These are phyloP conservation scores for Trichechus manatus DNA, from an alignment of 2,113 vertebrate species.

Conservation along the genomic window DNA sequence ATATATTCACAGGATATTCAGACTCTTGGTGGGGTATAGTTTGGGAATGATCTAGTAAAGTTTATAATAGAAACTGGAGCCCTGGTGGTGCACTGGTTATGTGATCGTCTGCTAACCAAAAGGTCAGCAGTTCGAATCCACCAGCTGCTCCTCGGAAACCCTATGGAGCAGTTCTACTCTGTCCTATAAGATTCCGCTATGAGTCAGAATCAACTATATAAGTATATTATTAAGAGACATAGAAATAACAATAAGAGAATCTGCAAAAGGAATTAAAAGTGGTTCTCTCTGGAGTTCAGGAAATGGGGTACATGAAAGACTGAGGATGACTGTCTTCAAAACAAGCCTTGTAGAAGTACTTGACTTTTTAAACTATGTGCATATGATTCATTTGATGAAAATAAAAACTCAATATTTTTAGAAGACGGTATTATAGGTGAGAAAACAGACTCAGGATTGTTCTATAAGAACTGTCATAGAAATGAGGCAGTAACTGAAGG, in stretches of 20 bases:
- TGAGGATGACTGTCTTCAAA: neutral
- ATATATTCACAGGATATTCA: neutral
- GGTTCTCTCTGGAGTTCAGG: neutral
- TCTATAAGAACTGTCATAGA: neutral
- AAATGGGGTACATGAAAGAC: neutral
- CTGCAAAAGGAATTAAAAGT: neutral
- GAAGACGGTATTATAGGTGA: too few relatives aligned
- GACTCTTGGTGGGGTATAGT: neutral
- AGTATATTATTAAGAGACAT: neutral
- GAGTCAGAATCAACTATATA: neutral
- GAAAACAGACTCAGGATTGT: neutral
- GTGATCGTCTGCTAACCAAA: too few relatives aligned
- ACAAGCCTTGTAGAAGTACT: neutral
- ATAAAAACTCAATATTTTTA: neutral
- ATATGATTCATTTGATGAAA: neutral
- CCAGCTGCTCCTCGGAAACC: too few relatives aligned
- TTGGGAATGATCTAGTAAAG: too few relatives aligned
- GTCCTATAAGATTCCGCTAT: too few relatives aligned
- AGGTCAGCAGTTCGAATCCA: too few relatives aligned
- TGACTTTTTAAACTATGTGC: neutral
- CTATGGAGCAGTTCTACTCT: too few relatives aligned
- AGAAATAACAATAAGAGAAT: neutral
- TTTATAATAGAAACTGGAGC: neutral
- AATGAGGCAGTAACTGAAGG: neutral
- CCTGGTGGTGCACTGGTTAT: too few relatives aligned